Evolutionary conservation across 2,797 vertebrate species (phyloP).

Genomic region (Luscinia megarhynchos): DNA sequence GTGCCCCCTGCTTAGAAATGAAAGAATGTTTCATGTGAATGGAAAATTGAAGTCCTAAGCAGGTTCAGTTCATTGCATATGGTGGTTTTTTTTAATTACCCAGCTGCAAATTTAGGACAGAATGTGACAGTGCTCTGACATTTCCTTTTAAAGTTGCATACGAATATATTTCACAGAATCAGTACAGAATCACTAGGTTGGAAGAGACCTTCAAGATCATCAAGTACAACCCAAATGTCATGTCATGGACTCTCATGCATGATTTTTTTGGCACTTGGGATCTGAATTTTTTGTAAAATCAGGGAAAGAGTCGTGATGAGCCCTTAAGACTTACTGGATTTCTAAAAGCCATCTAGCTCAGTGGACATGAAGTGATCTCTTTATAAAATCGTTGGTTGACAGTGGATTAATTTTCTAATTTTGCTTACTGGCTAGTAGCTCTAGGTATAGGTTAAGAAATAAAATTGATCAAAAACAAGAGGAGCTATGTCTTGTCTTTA

Average conservation of each 20-base stretch:
- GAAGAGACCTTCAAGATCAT: too few species aligned
- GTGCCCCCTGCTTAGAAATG: not conserved
- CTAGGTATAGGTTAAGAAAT: not conserved
- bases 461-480: not conserved
- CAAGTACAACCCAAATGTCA: too few species aligned
- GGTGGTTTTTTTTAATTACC: not conserved
- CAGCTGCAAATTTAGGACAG: not conserved
- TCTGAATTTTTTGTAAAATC: not conserved
- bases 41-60: not conserved
- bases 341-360: not conserved
- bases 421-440: not conserved
- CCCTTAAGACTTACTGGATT: not conserved
- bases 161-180: not conserved
- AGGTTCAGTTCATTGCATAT: not conserved
- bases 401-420: not conserved
- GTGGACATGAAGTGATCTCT: not conserved
- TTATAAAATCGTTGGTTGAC: not conserved
- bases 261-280: rapidly evolving
- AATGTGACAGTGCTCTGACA: not conserved
- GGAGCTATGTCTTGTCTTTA: not conserved
- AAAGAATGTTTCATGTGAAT: not conserved
- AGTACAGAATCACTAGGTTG: too few species aligned
- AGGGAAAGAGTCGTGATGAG: not conserved
- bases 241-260: not conserved
- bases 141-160: not conserved